phyloP scores from a whole-genome alignment of 2,888 invertebrate species.

The Tenthredo distinguenda region DNA sequence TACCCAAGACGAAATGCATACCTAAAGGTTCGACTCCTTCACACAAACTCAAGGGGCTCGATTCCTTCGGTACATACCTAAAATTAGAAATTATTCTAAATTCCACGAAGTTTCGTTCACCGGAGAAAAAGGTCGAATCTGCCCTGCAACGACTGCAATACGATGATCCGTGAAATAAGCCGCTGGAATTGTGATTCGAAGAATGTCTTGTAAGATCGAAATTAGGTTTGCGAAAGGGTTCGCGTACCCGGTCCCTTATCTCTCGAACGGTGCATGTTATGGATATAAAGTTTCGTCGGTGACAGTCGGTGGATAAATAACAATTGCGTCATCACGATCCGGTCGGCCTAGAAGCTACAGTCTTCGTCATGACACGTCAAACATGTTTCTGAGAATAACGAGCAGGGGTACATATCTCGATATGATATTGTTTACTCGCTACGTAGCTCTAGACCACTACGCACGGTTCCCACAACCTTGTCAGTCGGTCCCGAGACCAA shows the following conservation, averaged over 20 bases:
- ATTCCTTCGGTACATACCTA: too few relatives aligned
- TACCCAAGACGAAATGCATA: too few relatives aligned
- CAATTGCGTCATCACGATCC: not conserved
- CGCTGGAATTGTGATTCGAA: too few relatives aligned
- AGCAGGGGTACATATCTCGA: slow-evolving; percentile 20
- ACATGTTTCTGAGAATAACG: not conserved
- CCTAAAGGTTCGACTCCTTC: too few relatives aligned
- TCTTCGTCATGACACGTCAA: slow-evolving; percentile 37
- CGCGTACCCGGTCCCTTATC: not conserved
- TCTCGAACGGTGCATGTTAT: not conserved
- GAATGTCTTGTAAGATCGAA: too few relatives aligned
- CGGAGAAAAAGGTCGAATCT: too few relatives aligned
- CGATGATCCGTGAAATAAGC: too few relatives aligned
- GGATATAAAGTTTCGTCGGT: not conserved
- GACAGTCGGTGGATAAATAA: not conserved
- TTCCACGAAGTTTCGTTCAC: too few relatives aligned
- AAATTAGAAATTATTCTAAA: too few relatives aligned
- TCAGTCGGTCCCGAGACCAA: slow-evolving; percentile 40
- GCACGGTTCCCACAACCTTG: slow-evolving; percentile 63
- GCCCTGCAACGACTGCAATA: too few relatives aligned
- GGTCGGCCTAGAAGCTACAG: slow-evolving; percentile 8
- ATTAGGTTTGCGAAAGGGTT: not conserved
- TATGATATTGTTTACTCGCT: slow-evolving; percentile 42
- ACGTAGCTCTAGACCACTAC: not conserved
- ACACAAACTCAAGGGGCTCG: too few relatives aligned